phyloP scores from a whole-genome alignment of 2,888 invertebrate genomes.

The Apotomis capreana region DNA sequence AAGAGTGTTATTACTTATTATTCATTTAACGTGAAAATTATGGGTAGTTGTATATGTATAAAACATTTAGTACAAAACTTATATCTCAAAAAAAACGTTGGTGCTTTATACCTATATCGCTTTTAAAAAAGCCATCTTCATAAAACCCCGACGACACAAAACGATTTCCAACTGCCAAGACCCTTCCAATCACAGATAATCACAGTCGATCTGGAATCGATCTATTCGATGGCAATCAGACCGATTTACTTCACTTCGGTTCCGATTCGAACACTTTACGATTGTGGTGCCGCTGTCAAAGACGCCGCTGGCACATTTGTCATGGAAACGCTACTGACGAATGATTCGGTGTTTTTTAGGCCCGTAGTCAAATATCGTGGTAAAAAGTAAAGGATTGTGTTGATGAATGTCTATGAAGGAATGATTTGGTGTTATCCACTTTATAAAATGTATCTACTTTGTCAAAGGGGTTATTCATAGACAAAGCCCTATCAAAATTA shows the following conservation, averaged over 20 bases:
- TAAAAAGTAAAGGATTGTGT: conserved; percentile 9
- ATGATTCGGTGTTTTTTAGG: conserved; percentile 49
- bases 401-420: background rate
- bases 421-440: background rate
- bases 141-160: conserved; percentile 26
- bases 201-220: conserved; percentile 67
- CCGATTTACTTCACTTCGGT: conserved; percentile 71
- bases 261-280: conserved; percentile 61
- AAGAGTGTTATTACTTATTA: no score
- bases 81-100: no score
- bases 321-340: conserved; percentile 64
- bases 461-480: no score
- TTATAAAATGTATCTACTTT: background rate
- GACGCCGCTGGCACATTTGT: conserved; percentile 59
- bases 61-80: no score
- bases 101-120: background rate
- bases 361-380: conserved; percentile 29
- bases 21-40: no score
- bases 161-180: conserved; percentile 42
- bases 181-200: conserved; percentile 53
- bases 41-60: no score
- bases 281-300: conserved; percentile 54
- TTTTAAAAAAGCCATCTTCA: conserved; percentile 22
- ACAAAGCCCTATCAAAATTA: no score
- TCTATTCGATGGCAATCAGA: conserved; percentile 63